Evolutionary conservation across 30 jellyfish, hydroid and myxozoan genomes (phyloP).

Genomic region (Cassiopea xamachana): DNA sequence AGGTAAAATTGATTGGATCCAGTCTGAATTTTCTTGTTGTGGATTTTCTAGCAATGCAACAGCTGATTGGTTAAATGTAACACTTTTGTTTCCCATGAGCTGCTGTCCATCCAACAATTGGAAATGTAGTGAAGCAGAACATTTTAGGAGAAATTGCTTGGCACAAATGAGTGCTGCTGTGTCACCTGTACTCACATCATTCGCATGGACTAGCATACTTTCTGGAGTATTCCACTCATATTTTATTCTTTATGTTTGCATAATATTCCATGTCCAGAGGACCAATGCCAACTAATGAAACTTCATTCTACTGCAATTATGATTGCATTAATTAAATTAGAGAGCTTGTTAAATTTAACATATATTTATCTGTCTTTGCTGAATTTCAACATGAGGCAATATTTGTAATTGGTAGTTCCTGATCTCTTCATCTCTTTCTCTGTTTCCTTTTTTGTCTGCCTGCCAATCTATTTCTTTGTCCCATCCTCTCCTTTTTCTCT

Average conservation of each 20-base stretch:
- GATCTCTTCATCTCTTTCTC: too few relatives aligned
- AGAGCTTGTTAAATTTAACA: too few relatives aligned
- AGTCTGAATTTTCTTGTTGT: conserved; percentile 32
- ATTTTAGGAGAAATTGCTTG: not conserved
- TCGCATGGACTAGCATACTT: conserved; percentile 39
- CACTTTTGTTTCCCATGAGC: conserved; percentile 20
- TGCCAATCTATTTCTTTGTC: too few relatives aligned
- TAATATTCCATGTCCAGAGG: not conserved
- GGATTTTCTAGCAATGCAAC: conserved; percentile 38
- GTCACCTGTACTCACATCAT: not conserved
- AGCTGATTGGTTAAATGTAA: conserved; percentile 29
- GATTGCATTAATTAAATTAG: too few relatives aligned
- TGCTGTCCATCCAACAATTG: conserved; percentile 19
- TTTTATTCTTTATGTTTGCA: conserved; percentile 6
- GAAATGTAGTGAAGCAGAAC: not conserved
- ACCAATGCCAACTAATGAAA: not conserved
- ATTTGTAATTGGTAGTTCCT: too few relatives aligned
- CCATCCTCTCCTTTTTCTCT: too few relatives aligned
- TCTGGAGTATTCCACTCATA: conserved; percentile 10
- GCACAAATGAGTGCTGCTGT: not conserved
- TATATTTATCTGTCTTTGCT: too few relatives aligned
- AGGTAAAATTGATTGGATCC: conserved; percentile 39
- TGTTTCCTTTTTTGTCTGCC: too few relatives aligned
- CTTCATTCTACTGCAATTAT: not conserved
- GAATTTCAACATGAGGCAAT: too few relatives aligned